Conservation (phyloP, 2,797 vertebrate genomes). For the Gila robusta region DNA sequence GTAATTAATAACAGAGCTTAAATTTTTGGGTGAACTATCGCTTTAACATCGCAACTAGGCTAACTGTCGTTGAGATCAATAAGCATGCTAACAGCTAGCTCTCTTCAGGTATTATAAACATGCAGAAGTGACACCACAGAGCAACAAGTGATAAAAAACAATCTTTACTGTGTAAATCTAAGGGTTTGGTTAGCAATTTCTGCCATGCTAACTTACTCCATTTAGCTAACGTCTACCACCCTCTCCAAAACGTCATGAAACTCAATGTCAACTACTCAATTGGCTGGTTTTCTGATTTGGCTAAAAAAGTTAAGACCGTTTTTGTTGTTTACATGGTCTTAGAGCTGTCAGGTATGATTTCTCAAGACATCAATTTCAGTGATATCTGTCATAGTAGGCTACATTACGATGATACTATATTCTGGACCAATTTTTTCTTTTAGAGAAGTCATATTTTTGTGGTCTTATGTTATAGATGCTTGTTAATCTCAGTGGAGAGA, state of each 20-base stretch:
- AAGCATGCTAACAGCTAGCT: background rate
- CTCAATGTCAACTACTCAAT: background rate
- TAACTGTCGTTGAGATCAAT: background rate
- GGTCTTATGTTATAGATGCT: background rate
- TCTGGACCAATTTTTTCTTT: background rate
- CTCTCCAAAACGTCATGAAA: background rate
- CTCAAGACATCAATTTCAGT: background rate
- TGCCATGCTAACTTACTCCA: background rate
- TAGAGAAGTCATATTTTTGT: background rate
- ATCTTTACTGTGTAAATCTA: background rate
- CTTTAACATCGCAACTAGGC: background rate
- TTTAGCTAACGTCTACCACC: background rate
- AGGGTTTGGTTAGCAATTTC: background rate
- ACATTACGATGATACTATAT: background rate
- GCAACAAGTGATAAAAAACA: background rate
- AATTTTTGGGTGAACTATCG: background rate
- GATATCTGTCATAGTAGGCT: background rate
- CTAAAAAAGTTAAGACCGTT: background rate
- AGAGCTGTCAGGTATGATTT: background rate
- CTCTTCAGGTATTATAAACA: background rate
- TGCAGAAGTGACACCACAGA: background rate
- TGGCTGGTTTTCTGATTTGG: background rate
- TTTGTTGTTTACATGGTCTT: background rate
- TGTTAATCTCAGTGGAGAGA: background rate
- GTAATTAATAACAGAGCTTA: background rate